Evolutionary conservation across 2,113 vertebrate genomes (phyloP), one percentile per base, ranked within the genome.

Genomic region (Myotis yumanensis): DNA sequence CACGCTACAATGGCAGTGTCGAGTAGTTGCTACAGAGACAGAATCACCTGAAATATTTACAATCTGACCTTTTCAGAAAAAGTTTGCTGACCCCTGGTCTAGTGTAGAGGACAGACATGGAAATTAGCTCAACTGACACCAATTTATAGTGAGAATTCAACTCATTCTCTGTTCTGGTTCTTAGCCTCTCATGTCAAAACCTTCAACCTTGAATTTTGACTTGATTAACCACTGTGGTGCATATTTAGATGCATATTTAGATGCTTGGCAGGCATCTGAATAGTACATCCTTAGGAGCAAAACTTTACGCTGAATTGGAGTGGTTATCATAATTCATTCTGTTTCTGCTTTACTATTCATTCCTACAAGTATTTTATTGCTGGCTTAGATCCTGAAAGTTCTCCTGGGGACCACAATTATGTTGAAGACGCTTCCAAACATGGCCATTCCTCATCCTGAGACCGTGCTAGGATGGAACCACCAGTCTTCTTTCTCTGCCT

Each of bases 401-500:
- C 95, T 94, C 89, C 48, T 85, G 95, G 87, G 96, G 40, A 57
- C 90, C 69, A 94, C n/a, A 68, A 51, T 84, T 48, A 89, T 83
- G 40, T 90, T 82, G 77, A 86, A 43, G 62, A 89, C 72, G 51
- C 64, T 94, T 73, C 69, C 86, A 77, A 76, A 89, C 83, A 69
- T 23, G 54, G 84, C 51, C 81, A 68, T 96, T 95, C 52, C n/a
- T 95, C 40, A 89, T 89, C 43, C 77, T 43, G 59, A 93, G 54
- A 32, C 20, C 16, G 57, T 69, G 17, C 32, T n/a, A 48, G 69
- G 51, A 52, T 3, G 57, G 51, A 93, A 40, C 46, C 23, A 75
- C 30, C 22, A 76, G 52, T 11, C 72, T 81, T 28, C 76, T 91
- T 54, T 91, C 79, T 82, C 62, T 59, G 48, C 71, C 23, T 71